Conservation (phyloP, 2,888 invertebrate genomes). For the Crossocerus cetratus region DNA sequence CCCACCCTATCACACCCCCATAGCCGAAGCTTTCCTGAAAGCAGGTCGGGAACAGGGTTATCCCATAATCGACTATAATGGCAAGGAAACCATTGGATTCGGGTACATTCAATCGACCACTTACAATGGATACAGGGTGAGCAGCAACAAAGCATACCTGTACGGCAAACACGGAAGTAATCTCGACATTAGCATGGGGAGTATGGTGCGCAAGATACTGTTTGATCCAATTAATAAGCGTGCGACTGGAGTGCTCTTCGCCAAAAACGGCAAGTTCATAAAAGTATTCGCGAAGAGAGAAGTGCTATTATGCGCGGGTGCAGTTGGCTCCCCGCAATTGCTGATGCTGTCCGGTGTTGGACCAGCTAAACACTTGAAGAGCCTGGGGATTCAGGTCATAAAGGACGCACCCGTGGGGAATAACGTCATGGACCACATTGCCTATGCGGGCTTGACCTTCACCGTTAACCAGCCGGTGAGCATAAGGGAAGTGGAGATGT, state of each 20-base stretch:
- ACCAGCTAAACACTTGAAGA: conserved; percentile 80
- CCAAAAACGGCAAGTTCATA: conserved; percentile 78
- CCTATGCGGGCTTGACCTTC: conserved; percentile 82
- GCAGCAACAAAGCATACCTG: conserved; percentile 84
- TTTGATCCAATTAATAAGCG: conserved; percentile 79
- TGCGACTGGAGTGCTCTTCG: conserved; percentile 81
- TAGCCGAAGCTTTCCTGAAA: conserved; percentile 82
- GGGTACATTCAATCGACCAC: conserved; percentile 82
- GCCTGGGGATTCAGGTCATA: conserved; percentile 79
- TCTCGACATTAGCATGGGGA: conserved; percentile 81
- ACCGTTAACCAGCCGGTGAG: conserved; percentile 73
- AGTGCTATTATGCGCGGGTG: conserved; percentile 87
- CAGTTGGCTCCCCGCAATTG: conserved; percentile 81
- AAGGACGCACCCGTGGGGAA: conserved; percentile 83
- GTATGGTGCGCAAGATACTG: conserved; percentile 81
- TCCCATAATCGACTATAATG: conserved; percentile 81
- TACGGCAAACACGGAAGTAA: conserved; percentile 82
- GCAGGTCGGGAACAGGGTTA: conserved; percentile 82
- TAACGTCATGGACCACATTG: conserved; percentile 85
- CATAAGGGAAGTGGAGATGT: conserved; percentile 22
- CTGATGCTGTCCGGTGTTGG: conserved; percentile 89
- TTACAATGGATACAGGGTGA: conserved; percentile 83
- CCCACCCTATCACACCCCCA: conserved; percentile 78
- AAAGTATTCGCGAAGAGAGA: conserved; percentile 83
- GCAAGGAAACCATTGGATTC: conserved; percentile 81